A percentile compares a stretch with the other conserved stretches of the same genome.
Evolutionary conservation across 2,113 vertebrate genomes (phyloP).

Genomic region (Onychostruthus taczanowskii): DNA sequence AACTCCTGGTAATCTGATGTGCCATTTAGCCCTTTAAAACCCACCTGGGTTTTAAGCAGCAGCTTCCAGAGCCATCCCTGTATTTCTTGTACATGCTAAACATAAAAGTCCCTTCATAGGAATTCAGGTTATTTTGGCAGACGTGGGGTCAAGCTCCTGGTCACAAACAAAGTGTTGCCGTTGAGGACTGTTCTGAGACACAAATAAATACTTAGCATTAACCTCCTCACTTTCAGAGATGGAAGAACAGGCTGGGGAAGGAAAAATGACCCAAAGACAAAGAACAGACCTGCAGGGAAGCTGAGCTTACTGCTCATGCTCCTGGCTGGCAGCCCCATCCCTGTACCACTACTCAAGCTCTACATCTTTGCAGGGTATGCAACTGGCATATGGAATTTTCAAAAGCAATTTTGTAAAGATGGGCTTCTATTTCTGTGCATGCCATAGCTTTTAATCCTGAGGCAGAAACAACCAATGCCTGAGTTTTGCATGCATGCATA

Average conservation of each 20-base stretch:
- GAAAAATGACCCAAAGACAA: conserved; percentile 42
- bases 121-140: not conserved
- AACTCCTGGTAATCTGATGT: not conserved
- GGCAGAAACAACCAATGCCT: conserved; percentile 59
- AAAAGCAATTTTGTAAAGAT: conserved; percentile 61
- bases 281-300: not conserved
- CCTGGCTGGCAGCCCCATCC: conserved; percentile 49
- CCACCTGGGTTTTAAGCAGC: not conserved
- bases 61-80: not conserved
- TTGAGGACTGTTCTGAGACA: not conserved
- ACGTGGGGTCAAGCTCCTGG: not conserved
- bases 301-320: conserved; percentile 22
- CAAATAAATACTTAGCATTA: not conserved
- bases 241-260: not conserved
- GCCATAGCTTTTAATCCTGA: conserved; percentile 65
- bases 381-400: conserved; percentile 63
- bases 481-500: conserved; percentile 67
- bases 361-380: conserved; percentile 56
- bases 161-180: not conserved
- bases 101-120: not conserved
- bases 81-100: not conserved
- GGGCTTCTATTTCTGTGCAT: conserved; percentile 67
- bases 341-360: conserved; percentile 14
- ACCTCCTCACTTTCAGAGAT: not conserved
- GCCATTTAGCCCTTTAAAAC: not conserved